These are phyloP conservation scores for Xestia sexstrigata DNA, from an alignment of 2,888 invertebrate genomes.

Conservation along the genomic window DNA sequence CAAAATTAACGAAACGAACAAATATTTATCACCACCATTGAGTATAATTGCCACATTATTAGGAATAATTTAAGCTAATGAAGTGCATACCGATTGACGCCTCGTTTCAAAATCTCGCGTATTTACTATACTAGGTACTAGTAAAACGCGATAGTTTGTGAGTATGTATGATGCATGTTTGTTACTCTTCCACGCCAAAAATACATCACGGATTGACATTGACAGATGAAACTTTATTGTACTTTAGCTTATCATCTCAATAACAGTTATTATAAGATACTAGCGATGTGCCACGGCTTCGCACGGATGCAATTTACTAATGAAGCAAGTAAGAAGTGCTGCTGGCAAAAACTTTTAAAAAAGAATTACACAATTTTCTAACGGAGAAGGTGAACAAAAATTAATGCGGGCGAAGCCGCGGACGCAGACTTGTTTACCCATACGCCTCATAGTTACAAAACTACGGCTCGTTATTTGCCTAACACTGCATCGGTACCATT, in stretches of 20 bases:
- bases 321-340: not conserved
- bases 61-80: constrained; percentile 51
- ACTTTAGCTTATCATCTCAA: not conserved
- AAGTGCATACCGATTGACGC: constrained; percentile 50
- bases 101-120: constrained; percentile 42
- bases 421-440: not conserved
- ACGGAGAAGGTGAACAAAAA: not conserved
- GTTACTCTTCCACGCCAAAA: not conserved
- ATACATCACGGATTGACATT: not conserved
- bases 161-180: not conserved
- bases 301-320: not conserved
- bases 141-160: not conserved
- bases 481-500: constrained; percentile 48
- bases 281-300: not conserved
- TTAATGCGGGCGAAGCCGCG: not conserved
- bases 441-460: constrained; percentile 37
- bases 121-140: constrained; percentile 24
- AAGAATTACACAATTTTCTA: not conserved
- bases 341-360: not conserved
- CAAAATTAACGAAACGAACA: constrained; percentile 42
- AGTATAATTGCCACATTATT: constrained; percentile 50
- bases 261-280: not conserved
- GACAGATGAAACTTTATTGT: not conserved
- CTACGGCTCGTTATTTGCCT: constrained; percentile 10
- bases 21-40: constrained; percentile 27